These are phyloP conservation scores for Hippoglossus stenolepis DNA, from an alignment of 2,113 vertebrate species.

Conservation along the genomic window DNA sequence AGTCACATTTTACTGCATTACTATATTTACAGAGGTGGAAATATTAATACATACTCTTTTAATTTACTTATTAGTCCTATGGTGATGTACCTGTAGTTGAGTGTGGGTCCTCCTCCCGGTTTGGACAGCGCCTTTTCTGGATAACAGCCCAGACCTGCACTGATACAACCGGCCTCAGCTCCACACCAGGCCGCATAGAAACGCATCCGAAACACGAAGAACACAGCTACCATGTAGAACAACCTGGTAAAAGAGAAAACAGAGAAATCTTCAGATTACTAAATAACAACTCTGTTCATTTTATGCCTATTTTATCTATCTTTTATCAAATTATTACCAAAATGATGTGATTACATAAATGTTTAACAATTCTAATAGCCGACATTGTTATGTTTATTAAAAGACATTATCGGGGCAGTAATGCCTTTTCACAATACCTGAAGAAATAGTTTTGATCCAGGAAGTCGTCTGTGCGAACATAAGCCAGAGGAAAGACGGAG, in stretches of 20 bases:
- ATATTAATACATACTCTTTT: not conserved
- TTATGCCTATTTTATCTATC: too few relatives aligned
- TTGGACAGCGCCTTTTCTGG: conserved; percentile 86
- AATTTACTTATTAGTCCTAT: not conserved
- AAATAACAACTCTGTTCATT: not conserved
- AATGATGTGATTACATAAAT: not conserved
- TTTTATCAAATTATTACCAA: too few relatives aligned
- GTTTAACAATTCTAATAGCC: not conserved
- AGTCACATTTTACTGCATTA: not conserved
- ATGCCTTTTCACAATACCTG: conserved; percentile 64
- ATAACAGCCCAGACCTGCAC: conserved; percentile 90
- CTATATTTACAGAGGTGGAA: not conserved
- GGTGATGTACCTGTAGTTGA: conserved; percentile 81
- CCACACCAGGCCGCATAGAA: conserved; percentile 93
- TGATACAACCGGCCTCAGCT: conserved; percentile 90
- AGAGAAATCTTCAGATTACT: not conserved
- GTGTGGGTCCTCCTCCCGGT: conserved; percentile 89
- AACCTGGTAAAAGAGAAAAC: conserved; percentile 72
- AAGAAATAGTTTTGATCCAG: conserved; percentile 82
- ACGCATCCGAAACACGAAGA: conserved; percentile 93
- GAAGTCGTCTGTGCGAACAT: conserved; percentile 87
- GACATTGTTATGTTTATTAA: too few relatives aligned
- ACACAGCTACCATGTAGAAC: conserved; percentile 90
- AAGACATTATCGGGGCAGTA: not conserved
- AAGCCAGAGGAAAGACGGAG: conserved; percentile 85